phyloP scores from a whole-genome alignment of 2,113 vertebrate genomes.

The Isurus oxyrinchus region DNA sequence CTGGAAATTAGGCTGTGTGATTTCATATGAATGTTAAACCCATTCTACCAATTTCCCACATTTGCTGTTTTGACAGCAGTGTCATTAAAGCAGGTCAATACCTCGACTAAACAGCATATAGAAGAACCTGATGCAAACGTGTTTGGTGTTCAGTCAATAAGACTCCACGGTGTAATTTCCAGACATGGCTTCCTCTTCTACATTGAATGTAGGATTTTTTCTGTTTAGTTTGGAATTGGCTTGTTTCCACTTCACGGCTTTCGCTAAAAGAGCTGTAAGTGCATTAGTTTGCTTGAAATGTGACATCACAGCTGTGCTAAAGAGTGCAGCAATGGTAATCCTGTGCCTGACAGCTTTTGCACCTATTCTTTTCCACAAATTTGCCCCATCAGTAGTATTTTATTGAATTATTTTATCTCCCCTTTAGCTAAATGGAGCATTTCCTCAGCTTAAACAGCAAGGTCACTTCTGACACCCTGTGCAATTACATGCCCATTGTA shows the following conservation, averaged over 20 bases:
- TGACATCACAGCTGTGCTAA: constrained; percentile 3
- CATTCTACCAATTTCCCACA: background rate
- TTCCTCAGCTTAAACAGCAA: constrained; percentile 35
- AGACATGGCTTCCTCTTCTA: background rate
- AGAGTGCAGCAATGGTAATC: background rate
- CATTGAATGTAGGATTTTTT: background rate
- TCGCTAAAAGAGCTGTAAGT: background rate
- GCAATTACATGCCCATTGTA: constrained; percentile 31
- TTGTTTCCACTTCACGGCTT: background rate
- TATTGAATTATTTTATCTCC: constrained; percentile 32
- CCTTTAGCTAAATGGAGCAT: constrained; percentile 36
- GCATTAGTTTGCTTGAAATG: constrained; percentile 24
- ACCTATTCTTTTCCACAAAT: constrained; percentile 12
- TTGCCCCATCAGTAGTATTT: constrained; percentile 30
- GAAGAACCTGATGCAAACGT: background rate
- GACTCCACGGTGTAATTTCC: background rate
- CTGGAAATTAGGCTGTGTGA: background rate
- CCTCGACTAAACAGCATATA: background rate
- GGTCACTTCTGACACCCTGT: constrained; percentile 31
- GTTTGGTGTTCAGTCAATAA: background rate
- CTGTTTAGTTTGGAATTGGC: background rate
- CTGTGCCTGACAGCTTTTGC: background rate
- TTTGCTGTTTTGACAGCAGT: background rate
- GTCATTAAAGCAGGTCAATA: background rate
- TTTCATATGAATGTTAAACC: background rate